Evolutionary conservation across 2,888 invertebrate species (phyloP).

Genomic region (Amiota minor): DNA sequence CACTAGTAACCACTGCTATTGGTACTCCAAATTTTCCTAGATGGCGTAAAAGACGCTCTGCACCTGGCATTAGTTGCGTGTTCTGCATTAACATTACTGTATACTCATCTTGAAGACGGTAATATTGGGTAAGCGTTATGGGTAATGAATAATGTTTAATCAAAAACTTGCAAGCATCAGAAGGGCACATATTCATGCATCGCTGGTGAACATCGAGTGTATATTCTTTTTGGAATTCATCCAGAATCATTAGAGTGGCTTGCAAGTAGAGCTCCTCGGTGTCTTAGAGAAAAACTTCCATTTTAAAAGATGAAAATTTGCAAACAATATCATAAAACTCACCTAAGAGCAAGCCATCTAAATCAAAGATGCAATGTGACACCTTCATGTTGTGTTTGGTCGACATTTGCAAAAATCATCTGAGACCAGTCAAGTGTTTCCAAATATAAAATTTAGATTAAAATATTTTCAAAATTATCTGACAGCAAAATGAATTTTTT

Average conservation of each 20-base stretch:
- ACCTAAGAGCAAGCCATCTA: conserved; percentile 77
- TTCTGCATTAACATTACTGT: conserved; percentile 76
- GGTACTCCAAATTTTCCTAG: conserved; percentile 82
- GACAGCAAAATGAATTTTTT: too few species aligned
- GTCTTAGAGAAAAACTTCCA: conserved; percentile 76
- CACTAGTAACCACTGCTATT: conserved; percentile 89
- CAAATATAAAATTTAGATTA: too few species aligned
- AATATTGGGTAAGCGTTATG: conserved; percentile 78
- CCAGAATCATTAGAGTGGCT: conserved; percentile 79
- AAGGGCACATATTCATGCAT: conserved; percentile 80
- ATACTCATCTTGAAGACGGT: conserved; percentile 59
- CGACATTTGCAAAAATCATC: too few species aligned
- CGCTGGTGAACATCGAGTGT: conserved; percentile 82
- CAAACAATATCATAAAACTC: conserved; percentile 60
- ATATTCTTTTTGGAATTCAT: conserved; percentile 80
- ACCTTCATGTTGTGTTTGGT: conserved; percentile 60
- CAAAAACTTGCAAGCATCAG: conserved; percentile 76
- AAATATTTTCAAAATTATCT: too few species aligned
- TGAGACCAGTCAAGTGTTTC: too few species aligned
- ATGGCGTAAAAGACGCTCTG: conserved; percentile 82
- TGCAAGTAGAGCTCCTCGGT: conserved; percentile 84
- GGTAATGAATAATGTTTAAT: conserved; percentile 77
- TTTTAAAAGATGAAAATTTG: too few species aligned
- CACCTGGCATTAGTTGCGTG: conserved; percentile 81
- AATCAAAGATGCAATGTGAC: conserved; percentile 76